Conservation (phyloP, 2,797 vertebrate species). For the Gallinago solitaria region DNA sequence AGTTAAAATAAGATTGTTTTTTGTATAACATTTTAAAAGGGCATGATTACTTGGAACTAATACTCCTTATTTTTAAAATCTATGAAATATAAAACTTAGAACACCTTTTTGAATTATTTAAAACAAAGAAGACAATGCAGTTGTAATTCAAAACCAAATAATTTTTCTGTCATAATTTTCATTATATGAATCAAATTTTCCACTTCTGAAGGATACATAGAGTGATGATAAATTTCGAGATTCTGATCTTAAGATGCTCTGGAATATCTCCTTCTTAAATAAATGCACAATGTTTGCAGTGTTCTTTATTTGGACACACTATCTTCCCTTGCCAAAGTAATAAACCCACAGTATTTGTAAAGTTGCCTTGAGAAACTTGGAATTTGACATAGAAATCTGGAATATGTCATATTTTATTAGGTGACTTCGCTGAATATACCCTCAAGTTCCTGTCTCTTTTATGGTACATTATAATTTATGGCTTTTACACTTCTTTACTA, state of each 20-base stretch:
- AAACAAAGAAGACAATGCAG: background rate
- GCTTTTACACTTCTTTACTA: background rate
- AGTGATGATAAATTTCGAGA: background rate
- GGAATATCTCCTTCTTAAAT: background rate
- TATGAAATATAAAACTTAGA: background rate
- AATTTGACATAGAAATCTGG: background rate
- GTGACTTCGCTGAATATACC: background rate
- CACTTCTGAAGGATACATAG: background rate
- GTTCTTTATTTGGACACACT: background rate
- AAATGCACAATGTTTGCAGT: background rate
- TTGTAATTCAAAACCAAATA: background rate
- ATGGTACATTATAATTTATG: background rate
- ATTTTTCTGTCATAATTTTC: background rate
- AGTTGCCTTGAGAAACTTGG: background rate
- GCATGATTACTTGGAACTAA: background rate
- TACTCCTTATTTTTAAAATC: background rate
- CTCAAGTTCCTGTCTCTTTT: background rate
- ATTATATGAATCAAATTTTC: background rate
- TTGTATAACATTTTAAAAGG: background rate
- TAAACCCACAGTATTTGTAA: background rate
- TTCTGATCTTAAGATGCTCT: background rate
- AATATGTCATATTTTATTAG: conserved; percentile 24
- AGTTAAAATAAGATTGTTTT: background rate
- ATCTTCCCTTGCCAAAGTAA: background rate
- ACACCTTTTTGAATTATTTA: background rate